These are phyloP conservation scores for Elmis aenea DNA, from an alignment of 2,888 invertebrate genomes.

Conservation along the genomic window DNA sequence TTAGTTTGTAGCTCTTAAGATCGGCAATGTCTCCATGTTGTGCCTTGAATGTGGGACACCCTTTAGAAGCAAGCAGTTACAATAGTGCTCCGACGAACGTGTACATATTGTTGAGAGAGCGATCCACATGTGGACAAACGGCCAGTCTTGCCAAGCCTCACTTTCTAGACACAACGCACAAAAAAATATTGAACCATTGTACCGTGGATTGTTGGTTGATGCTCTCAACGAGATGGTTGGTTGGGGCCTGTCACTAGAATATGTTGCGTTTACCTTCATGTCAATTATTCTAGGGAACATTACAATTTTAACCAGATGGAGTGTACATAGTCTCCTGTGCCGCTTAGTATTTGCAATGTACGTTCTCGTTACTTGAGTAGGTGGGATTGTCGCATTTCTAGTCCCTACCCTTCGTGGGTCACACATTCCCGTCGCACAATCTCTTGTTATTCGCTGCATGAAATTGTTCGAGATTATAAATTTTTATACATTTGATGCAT, in stretches of 20 bases:
- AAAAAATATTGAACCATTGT: conserved; percentile 14
- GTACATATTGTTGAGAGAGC: no score
- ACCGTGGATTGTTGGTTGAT: neutral
- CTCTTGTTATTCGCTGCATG: conserved; percentile 41
- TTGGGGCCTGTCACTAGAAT: conserved; percentile 33
- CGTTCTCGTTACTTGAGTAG: conserved; percentile 21
- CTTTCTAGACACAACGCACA: conserved; percentile 26
- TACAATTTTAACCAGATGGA: conserved; percentile 50
- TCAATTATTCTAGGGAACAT: conserved; percentile 83
- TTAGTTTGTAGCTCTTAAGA: no score
- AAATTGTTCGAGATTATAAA: conserved; percentile 41
- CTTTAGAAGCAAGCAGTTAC: conserved; percentile 21
- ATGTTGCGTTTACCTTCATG: conserved; percentile 64
- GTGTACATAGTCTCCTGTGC: conserved; percentile 26
- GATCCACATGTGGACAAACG: no score
- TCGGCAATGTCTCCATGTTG: no score
- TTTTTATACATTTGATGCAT: conserved; percentile 40
- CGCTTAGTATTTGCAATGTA: conserved; percentile 24
- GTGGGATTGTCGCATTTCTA: conserved; percentile 23
- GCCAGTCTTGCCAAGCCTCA: conserved; percentile 10
- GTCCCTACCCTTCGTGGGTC: conserved; percentile 23
- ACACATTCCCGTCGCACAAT: conserved; percentile 40
- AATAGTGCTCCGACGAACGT: no score
- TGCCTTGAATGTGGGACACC: no score
- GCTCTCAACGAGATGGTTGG: conserved; percentile 1